Evolutionary conservation across 2,797 vertebrate genomes (phyloP).

Genomic region (Sebastes elongatus): DNA sequence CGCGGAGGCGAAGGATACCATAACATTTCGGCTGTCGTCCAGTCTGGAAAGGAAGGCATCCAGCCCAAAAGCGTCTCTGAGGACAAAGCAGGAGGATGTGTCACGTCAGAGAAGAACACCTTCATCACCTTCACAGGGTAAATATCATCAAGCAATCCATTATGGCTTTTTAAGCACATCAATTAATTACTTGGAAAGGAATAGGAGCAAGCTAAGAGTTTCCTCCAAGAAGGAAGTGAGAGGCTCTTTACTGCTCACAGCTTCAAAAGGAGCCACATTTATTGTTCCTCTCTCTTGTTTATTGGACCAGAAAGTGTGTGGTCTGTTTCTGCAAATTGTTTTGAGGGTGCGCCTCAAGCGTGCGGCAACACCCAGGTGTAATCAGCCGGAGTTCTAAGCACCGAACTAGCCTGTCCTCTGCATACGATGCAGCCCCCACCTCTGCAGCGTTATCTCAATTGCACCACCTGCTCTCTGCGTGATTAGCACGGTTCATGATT

Average conservation of each 20-base stretch:
- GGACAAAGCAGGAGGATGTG: conserved; percentile 57
- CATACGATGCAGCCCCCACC: conserved; percentile 24
- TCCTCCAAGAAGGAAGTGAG: not conserved
- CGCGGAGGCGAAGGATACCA: conserved; percentile 80
- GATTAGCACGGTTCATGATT: conserved; percentile 55
- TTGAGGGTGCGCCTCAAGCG: conserved; percentile 8
- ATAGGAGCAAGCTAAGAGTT: not conserved
- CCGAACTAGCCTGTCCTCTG: conserved; percentile 26
- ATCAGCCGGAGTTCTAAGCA: conserved; percentile 43
- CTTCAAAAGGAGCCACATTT: not conserved
- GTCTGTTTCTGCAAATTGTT: conserved; percentile 11
- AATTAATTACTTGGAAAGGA: conserved; percentile 7
- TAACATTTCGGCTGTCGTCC: conserved; percentile 86
- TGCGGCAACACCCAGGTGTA: conserved; percentile 22
- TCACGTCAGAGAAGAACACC: conserved; percentile 70
- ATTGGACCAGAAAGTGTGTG: not conserved
- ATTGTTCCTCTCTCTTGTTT: not conserved
- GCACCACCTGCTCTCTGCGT: conserved; percentile 58
- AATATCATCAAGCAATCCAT: conserved; percentile 25
- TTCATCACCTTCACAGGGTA: conserved; percentile 64
- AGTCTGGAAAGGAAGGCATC: conserved; percentile 66
- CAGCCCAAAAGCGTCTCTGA: conserved; percentile 49
- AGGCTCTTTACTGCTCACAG: not conserved
- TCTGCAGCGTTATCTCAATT: conserved; percentile 57
- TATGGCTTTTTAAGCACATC: conserved; percentile 23